Percentiles rank a stretch among this genome's conserved stretches.
phyloP scores from a whole-genome alignment of 2,888 invertebrate genomes.

The Lasioglossum figueresi region DNA sequence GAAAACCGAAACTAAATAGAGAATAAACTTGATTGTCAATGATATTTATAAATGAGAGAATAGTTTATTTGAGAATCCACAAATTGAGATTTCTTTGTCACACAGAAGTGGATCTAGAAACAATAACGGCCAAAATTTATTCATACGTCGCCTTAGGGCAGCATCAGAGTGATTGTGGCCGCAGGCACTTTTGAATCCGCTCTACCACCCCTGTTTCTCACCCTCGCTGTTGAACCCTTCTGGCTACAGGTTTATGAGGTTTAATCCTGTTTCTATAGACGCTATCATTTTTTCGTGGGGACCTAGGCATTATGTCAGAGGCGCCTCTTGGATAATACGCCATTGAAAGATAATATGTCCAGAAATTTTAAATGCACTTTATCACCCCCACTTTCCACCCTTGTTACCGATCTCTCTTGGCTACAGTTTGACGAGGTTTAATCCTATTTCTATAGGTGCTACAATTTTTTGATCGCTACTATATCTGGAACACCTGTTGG shows the following conservation, averaged over 20 bases:
- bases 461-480: neutral
- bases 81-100: neutral
- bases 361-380: neutral
- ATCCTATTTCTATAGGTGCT: neutral
- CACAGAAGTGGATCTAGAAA: neutral
- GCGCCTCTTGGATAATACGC: neutral
- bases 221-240: neutral
- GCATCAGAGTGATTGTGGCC: neutral
- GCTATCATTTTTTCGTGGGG: neutral
- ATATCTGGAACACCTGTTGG: neutral
- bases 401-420: no score
- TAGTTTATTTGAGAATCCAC: neutral
- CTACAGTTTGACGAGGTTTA: neutral
- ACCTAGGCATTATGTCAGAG: neutral
- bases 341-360: neutral
- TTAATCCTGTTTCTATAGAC: slow-evolving; percentile 1
- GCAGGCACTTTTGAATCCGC: neutral
- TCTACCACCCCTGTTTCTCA: neutral
- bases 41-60: neutral
- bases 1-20: no score
- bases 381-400: neutral
- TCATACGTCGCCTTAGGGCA: neutral
- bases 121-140: neutral
- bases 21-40: neutral
- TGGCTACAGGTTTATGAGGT: neutral